Base-by-base conservation (phyloP, 64 coral and sea anemone species). In the Stylophora pistillata region DNA sequence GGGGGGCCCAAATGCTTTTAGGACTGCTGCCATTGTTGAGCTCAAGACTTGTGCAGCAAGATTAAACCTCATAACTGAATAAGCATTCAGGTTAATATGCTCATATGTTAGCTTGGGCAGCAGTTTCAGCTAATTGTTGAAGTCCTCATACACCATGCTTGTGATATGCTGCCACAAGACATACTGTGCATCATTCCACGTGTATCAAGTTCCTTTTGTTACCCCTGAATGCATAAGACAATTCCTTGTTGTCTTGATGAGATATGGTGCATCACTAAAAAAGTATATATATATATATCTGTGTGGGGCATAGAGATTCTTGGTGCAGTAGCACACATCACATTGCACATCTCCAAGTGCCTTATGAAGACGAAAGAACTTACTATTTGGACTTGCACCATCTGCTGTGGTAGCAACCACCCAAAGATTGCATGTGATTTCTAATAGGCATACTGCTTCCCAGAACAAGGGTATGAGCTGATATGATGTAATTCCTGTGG, bases 391-490 rank as follows among this genome's bases (percentile, higher is more conserved):
- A 0, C 68, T 74, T 74, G 85, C 70, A 73, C 85, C 69, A 87
- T 87, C 85, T 4, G 85, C 68, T 74, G 85, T 87, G 56, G 85
- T 73, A 27, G 85, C 85, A 73, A 87, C 73, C 23, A 87, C 70
- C 85, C 85, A 87, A 27, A 87, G 71, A 73, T 87, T 87, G 85
- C 85, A 87, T 56, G 85, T 55, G 18, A 41, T 87, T 73, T 87
- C 85, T 30, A 87, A 59, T 26, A 87, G 30, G 53, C 85, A 87
- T 87, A 87, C 85, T 73, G 85, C 85, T 56, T 87, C 85, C 85
- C 85, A 87, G 86, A 88, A 88, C 86, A 88, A 75, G 31, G 86
- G 86, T 1, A 88, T 74, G 47, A 88, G 86, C 73, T 88, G 86
- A 86, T 71, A 23, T 71, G 82, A 28, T 26, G 82, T 86, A 53